Percentiles rank a stretch among this genome's conserved stretches.
Evolutionary conservation across 2,113 vertebrate species (phyloP).

Genomic region (Phalacrocorax aristotelis): DNA sequence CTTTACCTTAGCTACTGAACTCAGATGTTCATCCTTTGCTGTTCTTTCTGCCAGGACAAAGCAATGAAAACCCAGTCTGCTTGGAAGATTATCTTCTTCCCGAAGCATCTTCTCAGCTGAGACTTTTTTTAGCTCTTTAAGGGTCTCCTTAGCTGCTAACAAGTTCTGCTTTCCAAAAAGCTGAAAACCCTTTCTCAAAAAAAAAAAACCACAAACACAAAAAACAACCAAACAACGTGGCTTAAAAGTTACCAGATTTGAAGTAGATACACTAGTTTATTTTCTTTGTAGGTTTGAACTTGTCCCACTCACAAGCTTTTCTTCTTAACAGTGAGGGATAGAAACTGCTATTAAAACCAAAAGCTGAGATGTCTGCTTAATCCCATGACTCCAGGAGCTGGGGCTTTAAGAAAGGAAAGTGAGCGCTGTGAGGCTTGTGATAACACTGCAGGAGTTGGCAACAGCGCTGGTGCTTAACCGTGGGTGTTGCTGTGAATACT

Average conservation of each 20-base stretch:
- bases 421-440: not conserved
- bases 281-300: not conserved
- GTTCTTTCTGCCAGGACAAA: not conserved
- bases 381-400: not conserved
- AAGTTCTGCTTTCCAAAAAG: not conserved
- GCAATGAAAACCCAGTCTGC: not conserved
- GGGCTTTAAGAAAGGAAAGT: not conserved
- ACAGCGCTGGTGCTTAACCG: not conserved
- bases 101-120: not conserved
- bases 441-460: constrained; percentile 44
- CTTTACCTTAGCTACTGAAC: not conserved
- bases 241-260: not conserved
- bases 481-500: constrained; percentile 34
- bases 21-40: not conserved
- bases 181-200: not conserved
- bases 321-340: not conserved
- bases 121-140: not conserved
- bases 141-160: not conserved
- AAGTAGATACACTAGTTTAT: not conserved
- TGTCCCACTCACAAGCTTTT: not conserved
- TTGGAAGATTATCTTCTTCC: not conserved
- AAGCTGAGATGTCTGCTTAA: not conserved
- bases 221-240: not conserved
- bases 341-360: constrained; percentile 4
- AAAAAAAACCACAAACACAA: not conserved